Base-by-base conservation (phyloP, 2,113 vertebrate genomes). In the Prunella fulvescens region DNA sequence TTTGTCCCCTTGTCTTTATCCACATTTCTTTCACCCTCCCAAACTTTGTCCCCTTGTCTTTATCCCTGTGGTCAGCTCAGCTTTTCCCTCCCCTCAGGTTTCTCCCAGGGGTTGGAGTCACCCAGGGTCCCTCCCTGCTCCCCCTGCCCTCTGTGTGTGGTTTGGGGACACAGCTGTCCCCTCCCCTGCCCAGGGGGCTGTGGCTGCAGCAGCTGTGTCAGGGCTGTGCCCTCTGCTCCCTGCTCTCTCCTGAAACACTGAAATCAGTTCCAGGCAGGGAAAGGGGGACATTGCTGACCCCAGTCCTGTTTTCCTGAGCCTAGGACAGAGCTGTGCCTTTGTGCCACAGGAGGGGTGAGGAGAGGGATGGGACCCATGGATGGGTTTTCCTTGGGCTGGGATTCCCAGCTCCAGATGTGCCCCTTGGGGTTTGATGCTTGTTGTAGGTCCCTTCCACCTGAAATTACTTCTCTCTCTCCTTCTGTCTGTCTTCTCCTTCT, bases 171-270 rank as follows among this genome's bases (percentile, higher is more conserved):
- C 10, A 3, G 1, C 57, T 5, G n/a, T 72, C 45, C 48, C 42
- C 37, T 14, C 40, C 29, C 28, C 90, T 39, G 40, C 54, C 37
- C 26, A 5, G 31, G 70, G 65, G 58, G 81, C 73, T 77, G 76
- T 90, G 70, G 71, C n/a, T 89, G 76, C 77, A 25, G 33, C 91
- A 92, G 96, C 92, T 90, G 37, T 86, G 90, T 60, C 93, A 42
- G 77, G 88, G 78, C 88, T 62, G 23, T 28, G 13, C 54, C 42
- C 60, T 11, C 37, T 12, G 39, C 33, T 57, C 14, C 4, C 58
- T 93, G 78, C 93, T 88, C 83, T 88, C 58, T 81, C 79, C 67
- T 78, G 76, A 92, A 85, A 89, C 88, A 93, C 91, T 93, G 62
- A 95, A 95, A 71, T 58, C 79, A 29, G 23, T 86, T 71, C 47